Percentiles rank a stretch among this genome's conserved stretches.
These are phyloP conservation scores for Phenganax subtilis DNA, from an alignment of 92 coral and sea anemone species.

Conservation along the genomic window DNA sequence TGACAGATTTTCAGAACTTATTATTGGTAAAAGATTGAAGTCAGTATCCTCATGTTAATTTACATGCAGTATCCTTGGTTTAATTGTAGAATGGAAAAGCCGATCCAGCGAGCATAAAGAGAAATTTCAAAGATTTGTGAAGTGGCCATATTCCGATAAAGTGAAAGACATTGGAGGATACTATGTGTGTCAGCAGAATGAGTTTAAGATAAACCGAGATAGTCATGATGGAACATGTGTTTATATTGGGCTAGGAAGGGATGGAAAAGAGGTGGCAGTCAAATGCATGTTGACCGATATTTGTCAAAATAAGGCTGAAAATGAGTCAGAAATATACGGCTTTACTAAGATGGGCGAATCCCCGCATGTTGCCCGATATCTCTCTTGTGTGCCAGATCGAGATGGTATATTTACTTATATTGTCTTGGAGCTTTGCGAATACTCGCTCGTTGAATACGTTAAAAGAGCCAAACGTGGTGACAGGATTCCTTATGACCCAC, in stretches of 20 bases:
- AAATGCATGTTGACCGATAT: constrained; percentile 27
- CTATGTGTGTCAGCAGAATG: neutral
- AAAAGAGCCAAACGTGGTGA: neutral
- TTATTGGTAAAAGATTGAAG: too few relatives aligned
- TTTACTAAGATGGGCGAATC: constrained; percentile 22
- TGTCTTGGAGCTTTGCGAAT: constrained; percentile 27
- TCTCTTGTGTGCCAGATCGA: neutral
- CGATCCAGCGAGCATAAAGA: constrained; percentile 10
- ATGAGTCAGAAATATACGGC: constrained; percentile 9
- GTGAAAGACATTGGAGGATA: neutral
- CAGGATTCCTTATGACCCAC: neutral
- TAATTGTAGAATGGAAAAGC: neutral
- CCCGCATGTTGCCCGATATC: constrained; percentile 21
- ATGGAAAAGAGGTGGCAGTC: constrained; percentile 30
- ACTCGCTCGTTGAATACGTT: constrained; percentile 5
- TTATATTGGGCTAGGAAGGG: constrained; percentile 6
- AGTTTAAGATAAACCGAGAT: neutral
- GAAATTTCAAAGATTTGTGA: constrained; percentile 1
- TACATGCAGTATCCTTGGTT: neutral
- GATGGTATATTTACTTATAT: neutral
- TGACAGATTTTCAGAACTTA: too few relatives aligned
- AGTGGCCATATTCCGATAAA: neutral
- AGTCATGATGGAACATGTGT: constrained; percentile 27
- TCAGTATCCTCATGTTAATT: neutral
- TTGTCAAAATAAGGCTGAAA: constrained; percentile 27